Evolutionary conservation across 1,140 invertebrate genomes (phyloP).

Genomic region (Ostrea denselamellosa): DNA sequence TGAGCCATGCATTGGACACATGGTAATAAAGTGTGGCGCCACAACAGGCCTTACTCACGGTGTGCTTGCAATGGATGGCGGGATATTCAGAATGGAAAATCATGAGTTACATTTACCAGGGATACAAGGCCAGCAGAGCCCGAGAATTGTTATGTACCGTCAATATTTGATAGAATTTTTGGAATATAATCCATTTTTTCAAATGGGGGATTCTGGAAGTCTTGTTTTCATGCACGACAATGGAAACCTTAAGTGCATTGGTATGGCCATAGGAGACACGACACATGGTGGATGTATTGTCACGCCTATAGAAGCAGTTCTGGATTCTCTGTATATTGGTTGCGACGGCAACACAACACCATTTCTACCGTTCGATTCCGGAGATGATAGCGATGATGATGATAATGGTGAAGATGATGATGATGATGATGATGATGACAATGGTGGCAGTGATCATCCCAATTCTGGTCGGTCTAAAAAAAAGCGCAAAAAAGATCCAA

Average conservation of each 20-base stretch:
- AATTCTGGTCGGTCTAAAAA: no score
- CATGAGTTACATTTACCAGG: not conserved
- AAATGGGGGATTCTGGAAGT: conserved; percentile 10
- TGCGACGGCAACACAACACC: not conserved
- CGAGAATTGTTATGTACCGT: not conserved
- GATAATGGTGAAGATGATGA: no score
- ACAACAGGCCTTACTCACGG: not conserved
- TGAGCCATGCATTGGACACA: not conserved
- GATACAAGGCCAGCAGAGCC: not conserved
- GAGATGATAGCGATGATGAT: no score
- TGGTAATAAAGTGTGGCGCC: conserved; percentile 10
- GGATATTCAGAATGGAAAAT: conserved; percentile 10
- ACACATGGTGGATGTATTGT: not conserved
- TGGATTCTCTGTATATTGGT: not conserved
- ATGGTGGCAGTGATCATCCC: not conserved
- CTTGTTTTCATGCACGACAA: not conserved
- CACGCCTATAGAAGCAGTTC: not conserved
- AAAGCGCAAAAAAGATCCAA: no score
- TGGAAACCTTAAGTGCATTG: not conserved
- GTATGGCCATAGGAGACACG: conserved; percentile 9
- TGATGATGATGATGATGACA: not conserved
- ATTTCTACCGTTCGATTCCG: not conserved
- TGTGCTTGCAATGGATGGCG: not conserved
- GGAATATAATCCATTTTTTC: not conserved
- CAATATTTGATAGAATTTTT: not conserved